Percentiles rank a stretch among this genome's conserved stretches.
Evolutionary conservation across 1,140 invertebrate genomes (phyloP).

Genomic region (Cydia amplana): DNA sequence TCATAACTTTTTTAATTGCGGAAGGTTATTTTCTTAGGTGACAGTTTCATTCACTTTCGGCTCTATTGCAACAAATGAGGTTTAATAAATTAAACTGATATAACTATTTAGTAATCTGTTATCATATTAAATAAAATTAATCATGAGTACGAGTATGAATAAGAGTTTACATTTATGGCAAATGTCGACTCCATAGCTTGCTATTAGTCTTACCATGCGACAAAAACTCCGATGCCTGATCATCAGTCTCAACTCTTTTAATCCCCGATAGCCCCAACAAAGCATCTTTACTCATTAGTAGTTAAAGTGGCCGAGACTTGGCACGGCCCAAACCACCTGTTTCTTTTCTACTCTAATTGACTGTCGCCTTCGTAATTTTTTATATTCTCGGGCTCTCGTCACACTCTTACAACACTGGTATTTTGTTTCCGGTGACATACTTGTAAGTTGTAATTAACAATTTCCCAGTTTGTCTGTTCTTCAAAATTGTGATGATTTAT

Average conservation of each 20-base stretch:
- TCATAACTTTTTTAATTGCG: too few relatives aligned
- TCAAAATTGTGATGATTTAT: slow-evolving; percentile 15
- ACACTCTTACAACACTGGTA: neutral
- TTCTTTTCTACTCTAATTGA: slow-evolving; percentile 28
- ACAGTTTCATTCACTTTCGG: too few relatives aligned
- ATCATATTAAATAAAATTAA: too few relatives aligned
- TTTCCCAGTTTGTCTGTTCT: neutral
- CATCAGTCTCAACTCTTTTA: neutral
- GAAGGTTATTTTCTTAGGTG: too few relatives aligned
- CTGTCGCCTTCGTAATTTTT: slow-evolving; percentile 16
- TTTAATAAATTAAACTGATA: too few relatives aligned
- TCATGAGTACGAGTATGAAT: too few relatives aligned
- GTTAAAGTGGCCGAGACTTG: neutral
- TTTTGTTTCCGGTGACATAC: neutral
- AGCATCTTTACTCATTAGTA: neutral
- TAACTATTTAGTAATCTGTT: too few relatives aligned
- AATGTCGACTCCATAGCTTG: too few relatives aligned
- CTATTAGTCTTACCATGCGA: too few relatives aligned
- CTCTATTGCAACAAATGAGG: too few relatives aligned
- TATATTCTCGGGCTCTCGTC: slow-evolving; percentile 15
- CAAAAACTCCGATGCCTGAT: too few relatives aligned
- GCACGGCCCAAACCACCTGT: slow-evolving; percentile 11
- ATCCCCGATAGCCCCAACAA: neutral
- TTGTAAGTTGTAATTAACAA: slow-evolving; percentile 17
- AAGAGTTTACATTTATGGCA: too few relatives aligned